Percentiles rank a stretch among this genome's conserved stretches.
Conservation (phyloP, 2,113 vertebrate genomes). For the Perca schrenkii region DNA sequence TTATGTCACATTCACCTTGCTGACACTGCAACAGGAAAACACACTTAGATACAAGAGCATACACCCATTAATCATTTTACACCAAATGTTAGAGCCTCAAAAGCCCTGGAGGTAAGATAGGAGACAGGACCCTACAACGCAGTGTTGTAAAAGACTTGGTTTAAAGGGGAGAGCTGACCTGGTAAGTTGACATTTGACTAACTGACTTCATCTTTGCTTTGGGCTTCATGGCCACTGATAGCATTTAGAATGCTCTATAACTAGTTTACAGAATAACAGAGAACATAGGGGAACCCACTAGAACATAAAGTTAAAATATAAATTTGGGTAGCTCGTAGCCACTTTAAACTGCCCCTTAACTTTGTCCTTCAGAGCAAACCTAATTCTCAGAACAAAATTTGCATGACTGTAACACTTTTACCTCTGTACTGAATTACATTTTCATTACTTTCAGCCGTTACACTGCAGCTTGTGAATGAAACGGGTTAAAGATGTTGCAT, state of each 20-base stretch:
- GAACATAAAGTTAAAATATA: not conserved
- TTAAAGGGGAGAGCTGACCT: not conserved
- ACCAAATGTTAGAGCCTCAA: not conserved
- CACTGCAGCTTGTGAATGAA: constrained; percentile 18
- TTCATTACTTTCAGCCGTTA: not conserved
- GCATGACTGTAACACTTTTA: constrained; percentile 20
- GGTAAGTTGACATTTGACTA: constrained; percentile 6
- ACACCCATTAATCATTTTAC: constrained; percentile 20
- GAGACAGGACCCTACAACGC: not conserved
- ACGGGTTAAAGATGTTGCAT: not conserved
- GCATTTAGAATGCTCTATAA: not conserved
- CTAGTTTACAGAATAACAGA: not conserved
- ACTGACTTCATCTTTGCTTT: not conserved
- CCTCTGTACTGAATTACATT: constrained; percentile 3
- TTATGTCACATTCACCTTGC: constrained; percentile 23
- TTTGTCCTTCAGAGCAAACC: not conserved
- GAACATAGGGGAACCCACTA: not conserved
- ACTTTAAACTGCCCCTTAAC: not conserved
- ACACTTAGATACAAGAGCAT: constrained; percentile 11
- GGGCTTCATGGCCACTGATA: not conserved
- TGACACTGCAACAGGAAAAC: constrained; percentile 11
- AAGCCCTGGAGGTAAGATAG: constrained; percentile 6
- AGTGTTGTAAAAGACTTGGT: not conserved
- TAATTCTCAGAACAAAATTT: not conserved
- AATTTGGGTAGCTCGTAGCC: not conserved